phyloP scores from a whole-genome alignment of 2,888 invertebrate species.

The Parnassius orleans region DNA sequence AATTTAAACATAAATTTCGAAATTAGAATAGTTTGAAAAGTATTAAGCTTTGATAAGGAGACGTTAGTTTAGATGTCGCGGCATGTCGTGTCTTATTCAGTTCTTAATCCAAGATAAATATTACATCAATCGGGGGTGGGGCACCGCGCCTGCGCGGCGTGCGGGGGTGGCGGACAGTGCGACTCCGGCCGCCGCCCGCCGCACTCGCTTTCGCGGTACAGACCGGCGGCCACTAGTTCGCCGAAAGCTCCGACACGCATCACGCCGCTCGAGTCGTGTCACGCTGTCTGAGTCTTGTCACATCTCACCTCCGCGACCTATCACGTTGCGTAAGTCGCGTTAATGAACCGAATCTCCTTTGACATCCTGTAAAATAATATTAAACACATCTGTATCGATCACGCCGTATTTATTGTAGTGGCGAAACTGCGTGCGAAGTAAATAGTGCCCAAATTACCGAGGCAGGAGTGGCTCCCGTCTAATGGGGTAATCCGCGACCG shows the following conservation, averaged over 20 bases:
- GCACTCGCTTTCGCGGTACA: slow-evolving; percentile 63
- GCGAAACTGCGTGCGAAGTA: slow-evolving; percentile 43
- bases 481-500: slow-evolving; percentile 59
- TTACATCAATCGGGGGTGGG: slow-evolving; percentile 75
- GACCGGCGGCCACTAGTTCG: slow-evolving; percentile 71
- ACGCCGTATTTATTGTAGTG: slow-evolving; percentile 55
- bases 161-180: slow-evolving; percentile 55
- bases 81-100: slow-evolving; percentile 60
- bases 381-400: slow-evolving; percentile 57
- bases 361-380: slow-evolving; percentile 49
- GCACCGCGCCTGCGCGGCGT: slow-evolving; percentile 53
- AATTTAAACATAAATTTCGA: too few relatives aligned
- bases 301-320: slow-evolving; percentile 52
- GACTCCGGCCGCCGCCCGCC: slow-evolving; percentile 72
- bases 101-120: slow-evolving; percentile 80
- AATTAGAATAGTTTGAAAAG: neutral
- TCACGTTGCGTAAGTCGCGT: slow-evolving; percentile 71
- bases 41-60: neutral
- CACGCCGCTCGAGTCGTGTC: slow-evolving; percentile 22
- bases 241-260: slow-evolving; percentile 36
- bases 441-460: slow-evolving; percentile 48
- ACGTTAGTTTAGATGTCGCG: slow-evolving; percentile 34
- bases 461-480: slow-evolving; percentile 54
- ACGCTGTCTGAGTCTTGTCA: slow-evolving; percentile 29
- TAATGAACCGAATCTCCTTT: slow-evolving; percentile 67